Base-by-base conservation (phyloP, 2,113 vertebrate genomes). In the Daphoenositta chrysoptera region DNA sequence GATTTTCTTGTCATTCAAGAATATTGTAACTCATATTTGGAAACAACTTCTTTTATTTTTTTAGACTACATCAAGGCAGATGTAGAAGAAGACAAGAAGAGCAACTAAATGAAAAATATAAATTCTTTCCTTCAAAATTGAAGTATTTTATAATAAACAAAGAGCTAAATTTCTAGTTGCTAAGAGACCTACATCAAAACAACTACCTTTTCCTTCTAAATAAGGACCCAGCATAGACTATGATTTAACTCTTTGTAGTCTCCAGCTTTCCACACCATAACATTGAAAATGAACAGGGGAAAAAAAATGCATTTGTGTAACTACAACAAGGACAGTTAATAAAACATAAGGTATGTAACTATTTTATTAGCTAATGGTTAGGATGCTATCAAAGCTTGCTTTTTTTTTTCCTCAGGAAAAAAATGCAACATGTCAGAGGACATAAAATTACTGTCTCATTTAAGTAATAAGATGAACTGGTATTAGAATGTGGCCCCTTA, bases 91-190 rank as follows among this genome's bases (percentile, higher is more conserved):
- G 68, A 83, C 57, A 87, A 94, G 90, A 85, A 89, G 8, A 87
- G 37, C 16, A 92, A 82, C 86, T 91, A 93, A 96, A 89, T 63
- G 73, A 94, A 83, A 89, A 93, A 96, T 89, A 87, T 94, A 95
- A 95, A 92, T 95, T 89, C 48, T 95, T 95, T 95, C 94, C 91
- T 96, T 90, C 89, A 91, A 97, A 96, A 94, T 12, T 79, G 92
- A 96, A 96, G 86, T 97, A 93, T 96, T 97, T 96, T 92, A 92
- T 87, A 97, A 97, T 94, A 97, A 97, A 97, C 96, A 97, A 86
- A 95, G 95, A 91, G 79, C 94, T 97, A 93, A 76, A 96, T 98
- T 96, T 97, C 91, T 96, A 97, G 97, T 98, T 98, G 97, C 97
- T 97, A 96, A 97, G 97, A 98, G 91, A 98, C 96, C 87, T 96